Base-by-base conservation (phyloP, 2,797 vertebrate genomes). In the Hippoglossus hippoglossus region DNA sequence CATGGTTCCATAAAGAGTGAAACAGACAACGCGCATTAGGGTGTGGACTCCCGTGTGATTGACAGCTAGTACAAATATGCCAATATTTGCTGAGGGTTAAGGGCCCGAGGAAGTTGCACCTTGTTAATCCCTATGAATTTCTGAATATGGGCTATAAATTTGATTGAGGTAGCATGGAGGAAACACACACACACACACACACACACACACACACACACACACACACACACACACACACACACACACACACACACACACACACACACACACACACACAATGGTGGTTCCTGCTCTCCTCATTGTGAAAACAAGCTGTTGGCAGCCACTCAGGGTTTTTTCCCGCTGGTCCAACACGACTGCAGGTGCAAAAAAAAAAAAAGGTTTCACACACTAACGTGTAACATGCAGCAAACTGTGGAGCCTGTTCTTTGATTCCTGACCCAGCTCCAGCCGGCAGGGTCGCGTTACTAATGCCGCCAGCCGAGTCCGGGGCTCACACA, bases 401-500 rank as follows among this genome's bases (percentile, higher is more conserved):
- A 66, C 72, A 57, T 6, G 55, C 21, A 57, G 59, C 51, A 77
- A 81, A 68, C 64, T 75, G 63, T 55, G 72, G 80, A 77, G 83
- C n/a, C 3, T 65, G 51, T 46, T 68, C 69, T 88, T 88, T 82
- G 72, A 81, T 81, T 86, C 65, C 62, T 57, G 24, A 21, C 51
- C 34, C 55, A 8, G 54, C 63, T 70, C 18, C 67, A 65, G 69
- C 75, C 72, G 64, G 80, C 67, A 66, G 58, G 44, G 64, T 71
- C 63, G 80, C 63, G 52, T 88, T 63, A 71, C 85, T 87, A 89
- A 88, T 86, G 70, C 72, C 79, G 71, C 81, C 83, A 83, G 87
- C 87, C 85, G 90, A 89, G 83, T 65, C 1, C 0, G 52, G 70
- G 71, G 81, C 79, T 87, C 82, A 68, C 63, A 24, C 63, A 31